phyloP scores from a whole-genome alignment of 2,113 vertebrate species.

The Xenus cinereus region DNA sequence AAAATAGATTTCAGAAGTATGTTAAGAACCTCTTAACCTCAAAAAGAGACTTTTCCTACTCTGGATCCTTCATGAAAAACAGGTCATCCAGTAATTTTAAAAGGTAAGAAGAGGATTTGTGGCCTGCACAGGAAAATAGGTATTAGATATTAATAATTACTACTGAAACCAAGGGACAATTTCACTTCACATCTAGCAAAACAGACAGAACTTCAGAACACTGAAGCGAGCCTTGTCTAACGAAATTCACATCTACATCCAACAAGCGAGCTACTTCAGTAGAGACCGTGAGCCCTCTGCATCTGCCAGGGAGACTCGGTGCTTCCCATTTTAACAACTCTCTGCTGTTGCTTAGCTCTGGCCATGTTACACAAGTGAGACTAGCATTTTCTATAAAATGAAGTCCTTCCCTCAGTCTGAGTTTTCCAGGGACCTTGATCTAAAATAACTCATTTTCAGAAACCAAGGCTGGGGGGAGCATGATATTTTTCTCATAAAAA shows the following conservation, averaged over 20 bases:
- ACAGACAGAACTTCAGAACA: neutral
- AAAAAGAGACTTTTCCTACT: neutral
- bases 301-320: neutral
- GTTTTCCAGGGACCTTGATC: neutral
- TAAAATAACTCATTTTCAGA: neutral
- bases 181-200: neutral
- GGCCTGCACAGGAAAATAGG: neutral
- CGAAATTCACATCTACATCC: neutral
- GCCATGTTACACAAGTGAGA: neutral
- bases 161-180: neutral
- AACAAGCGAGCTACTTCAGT: neutral
- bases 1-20: neutral
- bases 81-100: neutral
- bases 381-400: neutral
- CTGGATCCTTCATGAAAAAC: neutral
- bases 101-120: neutral
- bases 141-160: neutral
- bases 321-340: rapidly evolving
- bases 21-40: neutral
- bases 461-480: neutral
- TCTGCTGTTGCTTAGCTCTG: neutral
- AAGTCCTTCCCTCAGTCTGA: neutral
- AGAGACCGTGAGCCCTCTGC: neutral
- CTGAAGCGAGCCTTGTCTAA: neutral
- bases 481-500: neutral